Evolutionary conservation across 2,888 invertebrate genomes (phyloP).

Genomic region (Teleiodes luculella): DNA sequence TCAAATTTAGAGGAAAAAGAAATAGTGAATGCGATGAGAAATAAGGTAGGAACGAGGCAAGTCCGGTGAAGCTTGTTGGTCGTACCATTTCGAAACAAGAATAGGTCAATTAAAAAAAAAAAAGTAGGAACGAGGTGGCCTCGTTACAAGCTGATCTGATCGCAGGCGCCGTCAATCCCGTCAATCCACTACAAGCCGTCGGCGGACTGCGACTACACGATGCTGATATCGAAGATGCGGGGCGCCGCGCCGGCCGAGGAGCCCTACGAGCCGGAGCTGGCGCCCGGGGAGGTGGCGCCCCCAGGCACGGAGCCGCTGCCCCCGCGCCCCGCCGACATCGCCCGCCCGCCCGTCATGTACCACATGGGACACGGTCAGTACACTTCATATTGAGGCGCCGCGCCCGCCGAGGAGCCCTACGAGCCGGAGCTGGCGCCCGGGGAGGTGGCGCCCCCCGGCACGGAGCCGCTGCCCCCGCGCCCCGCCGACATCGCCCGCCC

Average conservation of each 20-base stretch:
- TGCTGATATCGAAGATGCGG: constrained; percentile 91
- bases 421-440: constrained; percentile 43
- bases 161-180: constrained; percentile 78
- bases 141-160: too few relatives aligned
- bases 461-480: constrained; percentile 37
- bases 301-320: constrained; percentile 61
- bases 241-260: constrained; percentile 63
- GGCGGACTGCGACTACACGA: constrained; percentile 91
- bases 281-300: constrained; percentile 60
- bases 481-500: constrained; percentile 24
- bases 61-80: too few relatives aligned
- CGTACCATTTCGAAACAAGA: too few relatives aligned
- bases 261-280: constrained; percentile 33
- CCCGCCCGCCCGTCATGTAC: constrained; percentile 59
- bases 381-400: too few relatives aligned
- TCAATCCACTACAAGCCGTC: constrained; percentile 88
- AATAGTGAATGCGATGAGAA: too few relatives aligned
- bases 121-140: too few relatives aligned
- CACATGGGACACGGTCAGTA: constrained; percentile 20
- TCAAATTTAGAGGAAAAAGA: too few relatives aligned
- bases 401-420: too few relatives aligned
- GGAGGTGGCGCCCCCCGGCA: constrained; percentile 41
- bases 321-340: constrained; percentile 32
- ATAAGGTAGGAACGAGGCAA: too few relatives aligned
- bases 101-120: too few relatives aligned